Conservation (phyloP, 2,113 vertebrate species). For the Sterna hirundo region DNA sequence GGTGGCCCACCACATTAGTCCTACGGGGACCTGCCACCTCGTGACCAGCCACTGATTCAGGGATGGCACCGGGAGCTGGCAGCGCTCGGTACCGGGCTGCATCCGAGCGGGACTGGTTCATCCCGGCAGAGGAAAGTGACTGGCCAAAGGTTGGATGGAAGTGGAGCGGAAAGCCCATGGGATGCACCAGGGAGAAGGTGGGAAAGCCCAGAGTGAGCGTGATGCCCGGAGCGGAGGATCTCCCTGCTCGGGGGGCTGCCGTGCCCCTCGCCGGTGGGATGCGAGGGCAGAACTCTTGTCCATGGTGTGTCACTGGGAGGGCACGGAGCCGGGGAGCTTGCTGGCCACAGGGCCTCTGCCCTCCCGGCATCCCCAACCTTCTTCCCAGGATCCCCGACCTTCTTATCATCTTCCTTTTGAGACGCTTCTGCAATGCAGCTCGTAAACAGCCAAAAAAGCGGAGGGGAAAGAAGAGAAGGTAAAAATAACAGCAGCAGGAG, state of each 20-base stretch:
- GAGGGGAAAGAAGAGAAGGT: background rate
- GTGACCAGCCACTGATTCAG: background rate
- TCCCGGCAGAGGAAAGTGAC: accelerated
- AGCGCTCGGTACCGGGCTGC: accelerated
- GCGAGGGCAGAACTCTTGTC: background rate
- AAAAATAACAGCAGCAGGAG: slow-evolving; percentile 49
- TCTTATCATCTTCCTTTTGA: background rate
- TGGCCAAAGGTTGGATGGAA: background rate
- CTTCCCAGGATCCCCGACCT: background rate
- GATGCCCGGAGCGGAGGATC: background rate
- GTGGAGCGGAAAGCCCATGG: background rate
- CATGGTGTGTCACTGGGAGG: background rate
- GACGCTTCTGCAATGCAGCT: background rate
- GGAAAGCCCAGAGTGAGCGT: accelerated
- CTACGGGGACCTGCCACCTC: background rate
- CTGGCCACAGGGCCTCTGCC: background rate
- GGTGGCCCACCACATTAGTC: background rate
- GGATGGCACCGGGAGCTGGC: background rate
- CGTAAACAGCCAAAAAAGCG: background rate
- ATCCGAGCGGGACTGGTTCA: background rate
- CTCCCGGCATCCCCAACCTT: background rate
- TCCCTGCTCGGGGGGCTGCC: background rate
- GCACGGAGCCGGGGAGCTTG: background rate
- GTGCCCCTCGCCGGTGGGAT: accelerated
- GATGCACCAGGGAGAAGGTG: background rate